Percentiles rank a stretch among this genome's conserved stretches.
phyloP scores from a whole-genome alignment of 1,140 invertebrate species.

The Limonius californicus region DNA sequence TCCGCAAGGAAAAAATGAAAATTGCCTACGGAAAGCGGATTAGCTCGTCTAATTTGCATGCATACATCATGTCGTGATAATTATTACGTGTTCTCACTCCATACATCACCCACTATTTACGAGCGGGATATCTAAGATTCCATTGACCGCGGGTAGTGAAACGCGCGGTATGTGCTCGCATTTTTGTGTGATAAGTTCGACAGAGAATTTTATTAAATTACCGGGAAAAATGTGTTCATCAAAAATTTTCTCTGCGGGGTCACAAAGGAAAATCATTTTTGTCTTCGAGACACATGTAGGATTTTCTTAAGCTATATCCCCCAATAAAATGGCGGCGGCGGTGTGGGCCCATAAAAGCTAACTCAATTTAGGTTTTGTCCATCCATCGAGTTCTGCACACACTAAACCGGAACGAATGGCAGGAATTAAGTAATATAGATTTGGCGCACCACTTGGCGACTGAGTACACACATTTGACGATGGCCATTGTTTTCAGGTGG shows the following conservation, averaged over 20 bases:
- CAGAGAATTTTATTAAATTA: background rate
- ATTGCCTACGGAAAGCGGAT: background rate
- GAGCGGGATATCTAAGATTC: background rate
- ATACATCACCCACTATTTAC: background rate
- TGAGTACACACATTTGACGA: conserved; percentile 10
- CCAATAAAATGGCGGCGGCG: background rate
- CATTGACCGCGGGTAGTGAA: background rate
- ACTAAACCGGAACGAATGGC: background rate
- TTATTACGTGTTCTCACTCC: background rate
- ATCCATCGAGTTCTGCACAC: conserved; percentile 1
- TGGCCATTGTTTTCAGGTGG: conserved; percentile 4
- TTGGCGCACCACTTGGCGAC: background rate
- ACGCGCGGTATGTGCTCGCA: background rate
- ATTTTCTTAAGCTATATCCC: too few relatives aligned
- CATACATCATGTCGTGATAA: background rate
- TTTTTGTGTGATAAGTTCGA: background rate
- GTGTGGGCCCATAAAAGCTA: background rate
- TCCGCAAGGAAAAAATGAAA: background rate
- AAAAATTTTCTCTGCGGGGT: too few relatives aligned
- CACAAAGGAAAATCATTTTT: background rate
- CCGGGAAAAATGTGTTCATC: too few relatives aligned
- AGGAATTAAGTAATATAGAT: background rate
- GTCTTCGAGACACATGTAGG: too few relatives aligned
- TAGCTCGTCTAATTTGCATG: background rate
- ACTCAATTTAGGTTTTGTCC: background rate